Conservation (phyloP, 1,140 invertebrate genomes). For the Gonatopus flavifemur region DNA sequence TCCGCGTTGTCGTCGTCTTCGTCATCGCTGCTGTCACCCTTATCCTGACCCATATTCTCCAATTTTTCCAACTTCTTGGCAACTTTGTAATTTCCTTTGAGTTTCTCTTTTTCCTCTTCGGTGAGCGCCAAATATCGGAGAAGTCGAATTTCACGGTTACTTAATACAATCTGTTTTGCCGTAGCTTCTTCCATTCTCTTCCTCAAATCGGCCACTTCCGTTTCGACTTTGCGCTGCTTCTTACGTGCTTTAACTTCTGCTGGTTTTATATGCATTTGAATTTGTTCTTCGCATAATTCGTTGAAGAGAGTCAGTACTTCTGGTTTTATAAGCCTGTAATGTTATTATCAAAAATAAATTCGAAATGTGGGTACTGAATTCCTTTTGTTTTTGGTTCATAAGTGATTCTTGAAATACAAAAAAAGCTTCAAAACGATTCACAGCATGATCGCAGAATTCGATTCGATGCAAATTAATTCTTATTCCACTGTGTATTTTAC, state of each 20-base stretch:
- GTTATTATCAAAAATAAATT: slow-evolving; percentile 19
- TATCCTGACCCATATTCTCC: slow-evolving; percentile 73
- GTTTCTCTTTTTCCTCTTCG: slow-evolving; percentile 90
- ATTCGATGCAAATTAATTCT: no score
- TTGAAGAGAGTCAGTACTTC: slow-evolving; percentile 74
- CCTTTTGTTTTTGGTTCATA: no score
- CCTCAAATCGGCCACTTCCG: slow-evolving; percentile 85
- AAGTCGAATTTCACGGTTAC: slow-evolving; percentile 87
- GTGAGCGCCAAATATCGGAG: slow-evolving; percentile 87
- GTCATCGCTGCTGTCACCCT: slow-evolving; percentile 67
- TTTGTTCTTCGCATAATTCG: slow-evolving; percentile 86
- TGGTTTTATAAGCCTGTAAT: slow-evolving; percentile 66
- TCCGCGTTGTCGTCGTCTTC: slow-evolving; percentile 70
- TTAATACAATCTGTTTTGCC: slow-evolving; percentile 81
- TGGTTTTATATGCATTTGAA: slow-evolving; percentile 82
- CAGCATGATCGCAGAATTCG: no score
- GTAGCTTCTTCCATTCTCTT: slow-evolving; percentile 78
- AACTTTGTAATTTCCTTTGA: slow-evolving; percentile 90
- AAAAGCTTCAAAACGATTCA: no score
- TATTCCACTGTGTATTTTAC: no score
- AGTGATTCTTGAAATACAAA: no score
- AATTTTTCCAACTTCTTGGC: slow-evolving; percentile 90
- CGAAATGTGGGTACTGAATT: no score
- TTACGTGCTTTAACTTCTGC: slow-evolving; percentile 83
- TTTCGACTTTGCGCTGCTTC: slow-evolving; percentile 85